Percentiles rank a stretch among this genome's conserved stretches.
These are phyloP conservation scores for Corythucha ciliata DNA, from an alignment of 2,888 invertebrate species.

Conservation along the genomic window DNA sequence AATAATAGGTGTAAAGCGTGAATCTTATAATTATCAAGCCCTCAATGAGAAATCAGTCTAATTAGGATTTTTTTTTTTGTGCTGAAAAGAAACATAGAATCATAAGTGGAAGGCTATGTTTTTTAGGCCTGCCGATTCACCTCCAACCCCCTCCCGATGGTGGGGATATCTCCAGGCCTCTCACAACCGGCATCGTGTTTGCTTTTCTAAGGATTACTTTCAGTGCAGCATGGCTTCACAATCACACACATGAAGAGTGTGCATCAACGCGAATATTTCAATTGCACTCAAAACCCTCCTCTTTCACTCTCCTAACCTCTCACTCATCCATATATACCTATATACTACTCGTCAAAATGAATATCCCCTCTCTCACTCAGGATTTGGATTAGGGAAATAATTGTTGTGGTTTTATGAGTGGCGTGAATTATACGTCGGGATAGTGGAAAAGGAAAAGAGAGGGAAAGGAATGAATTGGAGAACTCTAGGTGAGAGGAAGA, in stretches of 20 bases:
- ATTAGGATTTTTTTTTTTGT: too few species aligned
- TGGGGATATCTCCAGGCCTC: too few species aligned
- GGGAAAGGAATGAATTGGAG: slow-evolving; percentile 3
- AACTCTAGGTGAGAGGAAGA: slow-evolving; percentile 1
- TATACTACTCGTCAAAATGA: background rate
- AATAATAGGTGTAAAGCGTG: too few species aligned
- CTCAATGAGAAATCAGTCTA: too few species aligned
- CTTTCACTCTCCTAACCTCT: background rate
- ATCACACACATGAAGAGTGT: background rate
- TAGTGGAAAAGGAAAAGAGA: slow-evolving; percentile 11
- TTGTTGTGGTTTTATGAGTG: slow-evolving; percentile 24
- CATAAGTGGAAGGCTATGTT: too few species aligned
- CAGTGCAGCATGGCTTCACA: background rate
- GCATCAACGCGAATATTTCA: background rate
- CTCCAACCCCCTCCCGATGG: too few species aligned
- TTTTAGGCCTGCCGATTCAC: too few species aligned
- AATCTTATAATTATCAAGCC: too few species aligned
- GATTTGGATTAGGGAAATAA: slow-evolving; percentile 19
- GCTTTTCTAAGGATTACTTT: slow-evolving; percentile 8
- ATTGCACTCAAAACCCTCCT: slow-evolving; percentile 4
- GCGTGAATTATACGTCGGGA: slow-evolving; percentile 25
- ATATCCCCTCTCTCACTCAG: background rate
- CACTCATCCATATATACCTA: too few species aligned
- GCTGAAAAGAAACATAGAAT: too few species aligned
- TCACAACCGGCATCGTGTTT: background rate